Percentiles rank a stretch among this genome's conserved stretches.
These are phyloP conservation scores for Caenorhabditis becei DNA, from an alignment of 2,888 invertebrate genomes.

Conservation along the genomic window DNA sequence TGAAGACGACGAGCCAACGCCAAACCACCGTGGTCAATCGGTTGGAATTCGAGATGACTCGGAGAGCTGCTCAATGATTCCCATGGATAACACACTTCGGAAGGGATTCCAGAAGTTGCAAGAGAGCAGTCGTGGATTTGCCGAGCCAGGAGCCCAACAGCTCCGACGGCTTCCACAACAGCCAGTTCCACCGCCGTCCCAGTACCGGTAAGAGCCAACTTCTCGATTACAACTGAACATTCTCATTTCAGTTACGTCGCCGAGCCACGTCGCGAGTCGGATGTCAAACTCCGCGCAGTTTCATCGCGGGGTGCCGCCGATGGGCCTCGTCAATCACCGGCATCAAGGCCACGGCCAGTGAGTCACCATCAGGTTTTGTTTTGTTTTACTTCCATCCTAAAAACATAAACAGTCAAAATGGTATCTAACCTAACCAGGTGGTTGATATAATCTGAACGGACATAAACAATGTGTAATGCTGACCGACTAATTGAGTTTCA, in stretches of 20 bases:
- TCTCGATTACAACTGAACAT: background rate
- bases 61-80: constrained; percentile 88
- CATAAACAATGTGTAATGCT: background rate
- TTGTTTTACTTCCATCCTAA: constrained; percentile 32
- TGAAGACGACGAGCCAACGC: constrained; percentile 93
- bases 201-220: constrained; percentile 36
- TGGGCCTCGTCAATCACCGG: constrained; percentile 60
- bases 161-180: constrained; percentile 72
- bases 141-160: constrained; percentile 74
- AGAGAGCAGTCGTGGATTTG: constrained; percentile 83
- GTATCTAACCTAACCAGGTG: constrained; percentile 29
- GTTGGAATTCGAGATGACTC: constrained; percentile 55
- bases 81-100: constrained; percentile 94
- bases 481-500: background rate
- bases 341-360: constrained; percentile 67
- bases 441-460: background rate
- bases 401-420: constrained; percentile 32
- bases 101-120: constrained; percentile 99
- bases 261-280: constrained; percentile 65
- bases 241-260: constrained; percentile 41
- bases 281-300: constrained; percentile 71
- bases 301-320: constrained; percentile 64
- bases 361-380: constrained; percentile 73
- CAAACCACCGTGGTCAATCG: constrained; percentile 45
- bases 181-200: constrained; percentile 51